Conservation (phyloP, 2,797 vertebrate species). For the Vireo griseus region DNA sequence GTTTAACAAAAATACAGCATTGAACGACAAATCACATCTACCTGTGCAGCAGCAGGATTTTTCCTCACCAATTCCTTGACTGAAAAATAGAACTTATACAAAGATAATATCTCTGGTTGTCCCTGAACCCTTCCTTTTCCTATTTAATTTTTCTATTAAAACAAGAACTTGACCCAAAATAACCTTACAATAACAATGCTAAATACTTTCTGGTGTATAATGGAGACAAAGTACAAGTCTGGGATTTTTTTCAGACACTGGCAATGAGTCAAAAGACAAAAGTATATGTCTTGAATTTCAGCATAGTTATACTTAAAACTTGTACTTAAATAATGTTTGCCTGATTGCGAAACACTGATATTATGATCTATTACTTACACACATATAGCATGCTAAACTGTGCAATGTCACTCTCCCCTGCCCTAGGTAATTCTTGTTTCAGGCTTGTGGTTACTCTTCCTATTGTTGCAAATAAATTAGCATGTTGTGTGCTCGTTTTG, state of each 20-base stretch:
- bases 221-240: constrained; percentile 53
- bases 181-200: constrained; percentile 66
- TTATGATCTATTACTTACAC: neutral
- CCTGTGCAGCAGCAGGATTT: neutral
- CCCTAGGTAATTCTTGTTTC: neutral
- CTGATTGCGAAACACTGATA: neutral
- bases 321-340: neutral
- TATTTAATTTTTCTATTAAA: constrained; percentile 59
- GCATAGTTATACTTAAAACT: constrained; percentile 16
- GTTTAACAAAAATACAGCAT: neutral
- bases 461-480: neutral
- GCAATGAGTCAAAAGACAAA: constrained; percentile 46
- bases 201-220: constrained; percentile 60
- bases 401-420: neutral
- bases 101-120: constrained; percentile 44
- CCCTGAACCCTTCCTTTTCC: constrained; percentile 58
- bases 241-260: neutral
- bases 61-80: constrained; percentile 13
- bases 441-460: neutral
- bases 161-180: constrained; percentile 63
- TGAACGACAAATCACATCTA: neutral
- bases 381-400: neutral
- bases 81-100: constrained; percentile 44
- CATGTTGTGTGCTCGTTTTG: neutral
- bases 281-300: constrained; percentile 45